Base-by-base conservation (phyloP, 1,140 invertebrate genomes). In the Platyura marginata region DNA sequence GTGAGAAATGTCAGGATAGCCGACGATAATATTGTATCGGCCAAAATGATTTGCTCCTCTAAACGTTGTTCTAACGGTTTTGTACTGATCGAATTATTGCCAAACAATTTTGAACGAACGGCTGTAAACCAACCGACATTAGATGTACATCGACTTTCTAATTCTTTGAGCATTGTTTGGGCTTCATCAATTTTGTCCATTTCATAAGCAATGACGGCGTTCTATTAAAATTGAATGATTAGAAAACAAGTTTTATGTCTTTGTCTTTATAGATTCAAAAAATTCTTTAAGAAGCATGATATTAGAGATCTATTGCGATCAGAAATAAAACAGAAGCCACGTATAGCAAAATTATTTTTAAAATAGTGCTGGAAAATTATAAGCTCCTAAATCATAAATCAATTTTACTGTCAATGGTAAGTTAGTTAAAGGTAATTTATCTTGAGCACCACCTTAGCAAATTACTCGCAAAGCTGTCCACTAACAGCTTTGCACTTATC, bases 11-110 rank as follows among this genome's bases (percentile, higher is more conserved):
- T 40, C 15, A 40, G 21, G 8, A 40, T 40, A 18, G 39, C 39
- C 10, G 15, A 21, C 6, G 6, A 20, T 19, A 40, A 8, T 5
- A 20, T 8, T 11, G 70, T 71, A 54, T 81, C 77, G 0, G 77
- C 77, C 19, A 77, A 54, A 18, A 79, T 71, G 6, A 80, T 72
- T 53, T 79, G 75, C 10, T 70, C 62, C 51, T 77, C 75, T 39
- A 79, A 55, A 37, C 60, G 42, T 53, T 68, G 54, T 53, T 64
- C 51, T 49, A 55, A 44, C 10, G 49, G 41, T 43, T 46, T 34
- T 6, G 10, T 21, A 6, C 32, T 54, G 51, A 56, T 52, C 33
- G 48, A 51, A 3, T 44, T 45, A 25, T 63, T 64, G n/a, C n/a
- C n/a, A 49, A 71, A 69, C 2, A 71, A 59, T 51, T 58, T 66